Base-by-base conservation (phyloP, 2,888 invertebrate genomes). In the Cybosia mesomella region DNA sequence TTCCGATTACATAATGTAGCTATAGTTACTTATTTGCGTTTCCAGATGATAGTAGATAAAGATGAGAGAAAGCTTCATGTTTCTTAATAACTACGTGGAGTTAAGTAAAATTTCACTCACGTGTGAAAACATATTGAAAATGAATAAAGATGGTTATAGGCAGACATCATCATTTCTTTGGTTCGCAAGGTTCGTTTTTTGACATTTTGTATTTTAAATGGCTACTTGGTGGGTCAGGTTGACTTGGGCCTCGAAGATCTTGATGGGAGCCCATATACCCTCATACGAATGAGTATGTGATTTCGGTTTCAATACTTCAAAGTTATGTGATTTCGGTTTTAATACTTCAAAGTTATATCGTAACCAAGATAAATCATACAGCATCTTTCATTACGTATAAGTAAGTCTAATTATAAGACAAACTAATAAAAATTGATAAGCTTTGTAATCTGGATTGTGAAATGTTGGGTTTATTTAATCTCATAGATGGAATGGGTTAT, bases 1-100 rank as follows among this genome's bases (percentile, higher is more conserved):
- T 79, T 67, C 24, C 39, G 57, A 58, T 63, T 63, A 58, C 55
- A 58, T 54, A 64, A 67, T 60, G 15, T 59, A 39, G 39, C 28
- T 11, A 13, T n/a, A 28, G 28, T 10, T 13, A 11, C 10, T 7
- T 32, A 13, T 43, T 49, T 28, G 11, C 4, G 7, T 49, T 61
- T 28, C 10, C 28, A 28, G 10, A n/a, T n/a, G 11, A 28, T 18
- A 55, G 9, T n/a, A n/a, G 49, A 49, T 49, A n/a, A n/a, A 18
- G n/a, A 49, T 49, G 49, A 18, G 18, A 0, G 5, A 43, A 18
- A 4, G 5, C 43, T 43, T 18, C 18, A 18, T 43, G 18, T 15
- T 39, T 18, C 18, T 15, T 18, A 5, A 18, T n/a, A n/a, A n/a
- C n/a, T 18, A 43, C 5, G 18, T 5, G 15, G 18, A 43, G 18